Base-by-base conservation (phyloP, 2,888 invertebrate species). In the Melieria crassipennis region DNA sequence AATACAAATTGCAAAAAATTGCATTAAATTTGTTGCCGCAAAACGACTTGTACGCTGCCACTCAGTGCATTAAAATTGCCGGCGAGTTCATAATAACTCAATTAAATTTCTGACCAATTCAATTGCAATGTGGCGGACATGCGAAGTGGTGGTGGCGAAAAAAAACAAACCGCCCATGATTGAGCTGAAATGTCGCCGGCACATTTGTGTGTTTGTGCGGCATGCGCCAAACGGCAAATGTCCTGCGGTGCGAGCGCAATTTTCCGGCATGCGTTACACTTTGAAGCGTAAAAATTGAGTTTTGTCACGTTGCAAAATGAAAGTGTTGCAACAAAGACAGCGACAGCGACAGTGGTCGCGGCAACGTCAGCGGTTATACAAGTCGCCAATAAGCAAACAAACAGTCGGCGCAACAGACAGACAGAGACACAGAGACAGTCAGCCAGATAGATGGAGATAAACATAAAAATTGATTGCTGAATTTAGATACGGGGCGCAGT, bases 51-150 rank as follows among this genome's bases (percentile, higher is more conserved):
- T 30, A 30, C 30, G 30, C 30, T 30, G 30, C 30, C 30, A 30
- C 30, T 30, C 30, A 3, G 67, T 45, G 52, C 60, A 67, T 67
- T 67, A 67, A 67, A 65, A 58, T 67, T 67, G 67, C 67, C 61
- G 60, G 67, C 67, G 61, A 67, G 57, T 66, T 66, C 55, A 62
- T 71, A 71, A 71, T 71, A 71, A 71, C 66, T 71, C 66, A 71
- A 71, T 71, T 71, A 62, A 71, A 63, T 66, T 71, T 64, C 66
- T 48, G 52, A 61, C 65, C 65, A 70, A 70, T 46, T 65, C 52
- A 69, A 47, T 16, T 61, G 46, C 42, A 43, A 46, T 46, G 56
- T 13, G 55, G 30, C 30, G 13, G 43, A 67, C 58, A 67, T 45
- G 58, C 50, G 48, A 52, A 47, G 30, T 47, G 13, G 13, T n/a